Evolutionary conservation across 2,113 vertebrate genomes (phyloP).

Genomic region (Clarias batrachus): DNA sequence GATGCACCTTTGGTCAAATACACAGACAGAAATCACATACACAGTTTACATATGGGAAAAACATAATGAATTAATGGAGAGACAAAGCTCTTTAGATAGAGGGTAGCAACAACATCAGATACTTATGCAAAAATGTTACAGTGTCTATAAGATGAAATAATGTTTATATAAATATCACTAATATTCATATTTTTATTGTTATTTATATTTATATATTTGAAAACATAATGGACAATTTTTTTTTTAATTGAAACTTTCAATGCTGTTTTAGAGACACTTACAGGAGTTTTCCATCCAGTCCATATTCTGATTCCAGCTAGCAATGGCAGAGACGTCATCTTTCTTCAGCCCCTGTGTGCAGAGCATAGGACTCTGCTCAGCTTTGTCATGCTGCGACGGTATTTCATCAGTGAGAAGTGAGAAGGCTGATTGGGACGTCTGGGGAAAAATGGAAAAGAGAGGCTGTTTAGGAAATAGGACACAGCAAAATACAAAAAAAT

Average conservation of each 20-base stretch:
- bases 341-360: constrained; percentile 57
- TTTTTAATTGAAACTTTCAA: too few species aligned
- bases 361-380: constrained; percentile 14
- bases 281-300: constrained; percentile 83
- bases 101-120: neutral
- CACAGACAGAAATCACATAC: neutral
- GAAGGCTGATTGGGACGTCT: constrained; percentile 67
- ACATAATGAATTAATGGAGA: neutral
- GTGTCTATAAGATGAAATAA: neutral
- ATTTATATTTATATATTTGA: too few species aligned
- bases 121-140: neutral
- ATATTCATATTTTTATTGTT: too few species aligned
- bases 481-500: neutral
- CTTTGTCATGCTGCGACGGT: constrained; percentile 20
- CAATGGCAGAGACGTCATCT: constrained; percentile 63
- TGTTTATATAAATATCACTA: too few species aligned
- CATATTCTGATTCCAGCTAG: constrained; percentile 79
- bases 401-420: constrained; percentile 57
- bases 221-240: too few species aligned
- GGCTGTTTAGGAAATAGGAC: neutral
- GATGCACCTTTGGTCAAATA: constrained; percentile 57
- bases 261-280: constrained; percentile 60
- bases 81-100: neutral
- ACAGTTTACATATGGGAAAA: neutral
- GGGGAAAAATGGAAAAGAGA: neutral